Base-by-base conservation (phyloP, 2,797 vertebrate species). In the Artibeus lituratus region DNA sequence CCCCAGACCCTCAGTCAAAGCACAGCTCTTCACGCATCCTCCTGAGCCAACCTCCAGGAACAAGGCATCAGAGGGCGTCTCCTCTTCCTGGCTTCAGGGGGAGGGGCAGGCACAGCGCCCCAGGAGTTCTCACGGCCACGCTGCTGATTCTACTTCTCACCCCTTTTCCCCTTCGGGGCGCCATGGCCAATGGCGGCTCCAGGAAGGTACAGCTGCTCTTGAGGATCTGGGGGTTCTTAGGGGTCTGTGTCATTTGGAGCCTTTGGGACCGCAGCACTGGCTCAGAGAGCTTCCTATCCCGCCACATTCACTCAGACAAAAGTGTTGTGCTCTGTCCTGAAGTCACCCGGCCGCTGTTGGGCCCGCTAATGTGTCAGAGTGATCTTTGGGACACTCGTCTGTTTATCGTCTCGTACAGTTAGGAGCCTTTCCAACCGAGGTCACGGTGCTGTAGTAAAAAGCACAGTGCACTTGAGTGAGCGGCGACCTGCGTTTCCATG, bases 401-500 rank as follows among this genome's bases (percentile, higher is more conserved):
- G 1, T 35, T 32, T 16, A 86, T 62, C 81, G 91, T 93, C 91
- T 21, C 3, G 4, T 44, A 91, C 89, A 96, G 89, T 87, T 51
- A 47, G 92, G 85, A 90, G 87, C 67, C 70, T 78, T 83, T 87
- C 93, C 83, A 90, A 1, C n/a, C 1, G 35, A 91, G 65, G 70
- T 51, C 89, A 80, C 42, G 3, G 5, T 15, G 47, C 59, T 69
- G 51, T 24, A 39, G 67, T 16, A 26, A 18, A 69, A 73, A 37
- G 91, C 78, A 67, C 1, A 0, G 14, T 15, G n/a, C 80, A 10
- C 19, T 7, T 21, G 82, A 72, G 69, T 7, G 69, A n/a, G 22
- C 12, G 29, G 39, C 0, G 2, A 35, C 74, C 70, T 39, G 39
- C 1, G 0, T 42, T 18, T 72, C 53, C 55, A 2, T 18, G 51